phyloP scores from a whole-genome alignment of 2,113 vertebrate genomes.

The Dicaeum eximium region DNA sequence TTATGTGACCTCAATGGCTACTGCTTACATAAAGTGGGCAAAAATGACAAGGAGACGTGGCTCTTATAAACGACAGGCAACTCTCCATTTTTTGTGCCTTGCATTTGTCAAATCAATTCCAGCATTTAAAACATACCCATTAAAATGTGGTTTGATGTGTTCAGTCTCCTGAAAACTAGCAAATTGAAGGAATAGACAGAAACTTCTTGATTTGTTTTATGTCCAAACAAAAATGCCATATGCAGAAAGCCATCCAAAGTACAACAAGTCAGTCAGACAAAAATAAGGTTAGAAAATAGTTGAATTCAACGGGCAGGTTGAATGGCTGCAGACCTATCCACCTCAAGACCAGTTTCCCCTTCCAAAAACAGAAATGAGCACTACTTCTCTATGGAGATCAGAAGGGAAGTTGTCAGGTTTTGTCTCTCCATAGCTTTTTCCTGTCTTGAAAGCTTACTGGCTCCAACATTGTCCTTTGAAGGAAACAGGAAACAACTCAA shows the following conservation, averaged over 20 bases:
- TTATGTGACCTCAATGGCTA: background rate
- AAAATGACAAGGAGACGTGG: background rate
- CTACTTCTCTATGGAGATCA: background rate
- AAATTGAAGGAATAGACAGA: background rate
- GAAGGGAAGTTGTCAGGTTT: slow-evolving; percentile 23
- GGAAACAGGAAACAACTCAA: slow-evolving; percentile 42
- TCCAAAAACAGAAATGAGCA: background rate
- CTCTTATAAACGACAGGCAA: background rate
- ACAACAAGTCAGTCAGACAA: background rate
- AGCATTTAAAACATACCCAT: background rate
- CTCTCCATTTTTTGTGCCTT: background rate
- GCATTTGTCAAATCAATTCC: background rate
- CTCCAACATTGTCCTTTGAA: slow-evolving; percentile 16
- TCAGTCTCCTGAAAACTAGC: background rate
- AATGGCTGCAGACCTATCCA: background rate
- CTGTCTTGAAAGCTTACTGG: slow-evolving; percentile 36
- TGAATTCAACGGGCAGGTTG: background rate
- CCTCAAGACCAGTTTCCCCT: background rate
- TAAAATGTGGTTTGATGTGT: background rate
- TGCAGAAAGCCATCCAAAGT: background rate
- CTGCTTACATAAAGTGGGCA: background rate
- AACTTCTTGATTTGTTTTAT: background rate
- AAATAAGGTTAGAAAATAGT: background rate
- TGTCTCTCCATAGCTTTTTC: slow-evolving; percentile 25
- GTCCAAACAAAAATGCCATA: background rate